Evolutionary conservation across 2,797 vertebrate genomes (phyloP), one percentile per base, ranked within the genome.

Genomic region (Spinus olivaceus): DNA sequence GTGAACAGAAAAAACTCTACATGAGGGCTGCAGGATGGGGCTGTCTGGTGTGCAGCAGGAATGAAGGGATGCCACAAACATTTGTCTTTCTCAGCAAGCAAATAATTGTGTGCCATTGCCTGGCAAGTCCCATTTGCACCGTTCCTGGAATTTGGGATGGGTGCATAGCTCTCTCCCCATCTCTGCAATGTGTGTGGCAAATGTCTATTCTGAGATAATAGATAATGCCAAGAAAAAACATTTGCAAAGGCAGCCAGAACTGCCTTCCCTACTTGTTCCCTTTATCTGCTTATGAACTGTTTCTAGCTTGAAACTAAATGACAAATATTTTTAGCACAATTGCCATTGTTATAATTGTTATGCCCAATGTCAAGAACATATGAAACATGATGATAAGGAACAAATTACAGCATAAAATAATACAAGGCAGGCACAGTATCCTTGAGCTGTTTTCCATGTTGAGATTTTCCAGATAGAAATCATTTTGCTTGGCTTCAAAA

Each of bases 131-230:
- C 32, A 23, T 73, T 91, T 74, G 81, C 63, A 42, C 22, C 1
- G 0, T 32, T 94, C 72, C 51, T 2, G 60, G 94, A 95, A 96
- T 96, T 27, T 71, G 96, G 95, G 92, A 35, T 82, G 92, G 88
- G 72, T 90, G 42, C 84, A 77, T 88, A 79, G 74, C 49, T 82
- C 69, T 90, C 61, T 69, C 91, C 83, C 69, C 66, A 56, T 64
- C 81, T 72, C 91, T 88, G 92, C 91, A 53, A 74, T n/a, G n/a
- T 73, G 51, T 57, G 66, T 63, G 79, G 42, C 82, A 67, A 91
- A 32, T 74, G 60, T 65, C 81, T 81, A 8, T 79, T 76, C 81
- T 70, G 66, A 80, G 80, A 73, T 57, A 66, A 72, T 0, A 59
- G 57, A 81, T 50, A 85, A 69, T 54, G 51, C 67, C 88, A 63